These are phyloP conservation scores for Villa cingulata DNA, from an alignment of 2,888 invertebrate species.

Conservation along the genomic window DNA sequence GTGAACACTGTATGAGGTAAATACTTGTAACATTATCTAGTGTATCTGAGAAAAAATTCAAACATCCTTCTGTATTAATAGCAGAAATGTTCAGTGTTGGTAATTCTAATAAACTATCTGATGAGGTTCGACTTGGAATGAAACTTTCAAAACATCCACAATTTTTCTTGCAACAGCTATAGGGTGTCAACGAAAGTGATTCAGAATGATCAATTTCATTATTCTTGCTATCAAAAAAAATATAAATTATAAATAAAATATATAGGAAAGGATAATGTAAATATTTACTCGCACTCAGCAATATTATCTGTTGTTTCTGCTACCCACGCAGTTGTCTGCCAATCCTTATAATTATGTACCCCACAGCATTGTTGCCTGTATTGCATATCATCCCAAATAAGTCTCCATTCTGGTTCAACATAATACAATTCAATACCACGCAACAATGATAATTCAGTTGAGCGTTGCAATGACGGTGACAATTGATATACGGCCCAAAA, in stretches of 20 bases:
- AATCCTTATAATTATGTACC: constrained; percentile 27
- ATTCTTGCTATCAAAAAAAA: background rate
- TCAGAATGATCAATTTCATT: background rate
- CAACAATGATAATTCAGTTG: constrained; percentile 21
- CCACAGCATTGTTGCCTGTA: constrained; percentile 30
- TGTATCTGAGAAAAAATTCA: background rate
- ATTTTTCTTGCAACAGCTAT: constrained; percentile 13
- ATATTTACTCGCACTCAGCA: background rate
- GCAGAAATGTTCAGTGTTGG: constrained; percentile 6
- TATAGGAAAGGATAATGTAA: background rate
- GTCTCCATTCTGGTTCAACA: constrained; percentile 29
- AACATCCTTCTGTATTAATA: constrained; percentile 12
- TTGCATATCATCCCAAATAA: constrained; percentile 31
- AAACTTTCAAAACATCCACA: constrained; percentile 8
- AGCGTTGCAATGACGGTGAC: constrained; percentile 1
- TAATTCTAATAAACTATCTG: constrained; percentile 3
- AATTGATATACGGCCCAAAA: constrained; percentile 5
- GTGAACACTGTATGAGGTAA: background rate
- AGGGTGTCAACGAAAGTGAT: constrained; percentile 10
- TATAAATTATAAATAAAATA: background rate
- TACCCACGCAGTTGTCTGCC: constrained; percentile 15
- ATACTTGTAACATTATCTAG: background rate
- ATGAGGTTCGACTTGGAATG: background rate
- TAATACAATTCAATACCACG: constrained; percentile 31
- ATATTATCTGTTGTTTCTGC: background rate